Conservation (phyloP, 1,140 invertebrate genomes). For the Pachypeltis micranthus region DNA sequence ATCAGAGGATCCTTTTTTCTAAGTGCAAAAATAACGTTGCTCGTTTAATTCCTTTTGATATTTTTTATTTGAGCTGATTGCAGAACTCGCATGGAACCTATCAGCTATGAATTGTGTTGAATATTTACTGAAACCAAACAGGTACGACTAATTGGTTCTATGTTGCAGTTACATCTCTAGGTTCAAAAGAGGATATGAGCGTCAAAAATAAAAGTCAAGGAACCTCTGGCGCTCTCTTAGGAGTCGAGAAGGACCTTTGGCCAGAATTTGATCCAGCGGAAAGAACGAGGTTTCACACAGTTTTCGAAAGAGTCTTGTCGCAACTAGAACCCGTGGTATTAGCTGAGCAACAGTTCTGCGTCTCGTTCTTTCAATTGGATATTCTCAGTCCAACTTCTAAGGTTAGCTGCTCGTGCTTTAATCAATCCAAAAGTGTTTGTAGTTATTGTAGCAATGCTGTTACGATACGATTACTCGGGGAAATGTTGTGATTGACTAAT, state of each 20-base stretch:
- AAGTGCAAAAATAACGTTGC: too few relatives aligned
- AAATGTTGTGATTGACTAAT: too few relatives aligned
- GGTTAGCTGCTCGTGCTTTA: constrained; percentile 29
- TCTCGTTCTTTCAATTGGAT: constrained; percentile 83
- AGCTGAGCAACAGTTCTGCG: constrained; percentile 91
- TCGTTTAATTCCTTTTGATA: too few relatives aligned
- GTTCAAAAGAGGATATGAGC: constrained; percentile 34
- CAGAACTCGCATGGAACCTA: too few relatives aligned
- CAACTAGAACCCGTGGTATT: constrained; percentile 86
- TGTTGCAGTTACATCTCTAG: constrained; percentile 18
- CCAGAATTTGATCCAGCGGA: constrained; percentile 43
- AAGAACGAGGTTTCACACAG: constrained; percentile 50
- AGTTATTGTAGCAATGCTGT: too few relatives aligned
- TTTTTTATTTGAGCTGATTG: too few relatives aligned
- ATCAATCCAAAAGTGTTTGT: too few relatives aligned
- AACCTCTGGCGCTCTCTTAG: constrained; percentile 36
- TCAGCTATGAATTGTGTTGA: too few relatives aligned
- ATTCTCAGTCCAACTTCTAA: constrained; percentile 38
- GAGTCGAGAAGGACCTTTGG: constrained; percentile 46
- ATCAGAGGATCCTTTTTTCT: too few relatives aligned
- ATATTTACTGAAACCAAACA: too few relatives aligned
- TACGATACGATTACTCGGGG: too few relatives aligned
- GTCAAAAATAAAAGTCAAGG: constrained; percentile 29
- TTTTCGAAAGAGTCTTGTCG: constrained; percentile 68
- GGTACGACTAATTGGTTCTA: too few relatives aligned